A percentile compares a stretch with the other conserved stretches of the same genome.
phyloP scores from a whole-genome alignment of 2,888 invertebrate species.

The Sarcophaga subvicina region DNA sequence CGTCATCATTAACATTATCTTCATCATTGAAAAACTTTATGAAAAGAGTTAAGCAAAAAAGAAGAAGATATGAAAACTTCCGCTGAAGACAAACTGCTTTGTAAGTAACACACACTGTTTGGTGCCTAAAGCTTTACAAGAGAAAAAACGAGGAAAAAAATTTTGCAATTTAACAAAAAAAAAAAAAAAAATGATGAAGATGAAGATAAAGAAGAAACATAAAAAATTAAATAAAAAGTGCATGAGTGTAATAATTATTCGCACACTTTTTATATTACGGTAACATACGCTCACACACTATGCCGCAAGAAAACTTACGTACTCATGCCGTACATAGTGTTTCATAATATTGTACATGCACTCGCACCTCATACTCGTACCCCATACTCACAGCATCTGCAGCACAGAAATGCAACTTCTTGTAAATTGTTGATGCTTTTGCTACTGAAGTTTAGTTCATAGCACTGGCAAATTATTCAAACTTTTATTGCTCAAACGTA shows the following conservation, averaged over 20 bases:
- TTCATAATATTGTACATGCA: slow-evolving; percentile 33
- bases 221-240: no score
- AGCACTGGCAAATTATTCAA: not conserved
- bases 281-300: not conserved
- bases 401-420: slow-evolving; percentile 18
- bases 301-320: slow-evolving; percentile 12
- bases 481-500: slow-evolving; percentile 38
- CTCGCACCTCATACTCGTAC: not conserved
- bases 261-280: slow-evolving; percentile 50
- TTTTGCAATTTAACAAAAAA: not conserved
- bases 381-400: not conserved
- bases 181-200: not conserved
- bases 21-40: slow-evolving; percentile 21
- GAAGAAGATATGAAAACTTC: not conserved
- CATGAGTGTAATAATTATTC: slow-evolving; percentile 59
- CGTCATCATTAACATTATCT: slow-evolving; percentile 35
- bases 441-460: not conserved
- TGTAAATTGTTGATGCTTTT: slow-evolving; percentile 6
- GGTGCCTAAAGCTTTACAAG: slow-evolving; percentile 48
- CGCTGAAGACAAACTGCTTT: slow-evolving; percentile 28
- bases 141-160: not conserved
- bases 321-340: not conserved
- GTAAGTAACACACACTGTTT: not conserved
- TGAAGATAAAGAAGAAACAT: no score
- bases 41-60: slow-evolving; percentile 9